phyloP scores from a whole-genome alignment of 2,113 vertebrate genomes.

The Chionodraco myersi region DNA sequence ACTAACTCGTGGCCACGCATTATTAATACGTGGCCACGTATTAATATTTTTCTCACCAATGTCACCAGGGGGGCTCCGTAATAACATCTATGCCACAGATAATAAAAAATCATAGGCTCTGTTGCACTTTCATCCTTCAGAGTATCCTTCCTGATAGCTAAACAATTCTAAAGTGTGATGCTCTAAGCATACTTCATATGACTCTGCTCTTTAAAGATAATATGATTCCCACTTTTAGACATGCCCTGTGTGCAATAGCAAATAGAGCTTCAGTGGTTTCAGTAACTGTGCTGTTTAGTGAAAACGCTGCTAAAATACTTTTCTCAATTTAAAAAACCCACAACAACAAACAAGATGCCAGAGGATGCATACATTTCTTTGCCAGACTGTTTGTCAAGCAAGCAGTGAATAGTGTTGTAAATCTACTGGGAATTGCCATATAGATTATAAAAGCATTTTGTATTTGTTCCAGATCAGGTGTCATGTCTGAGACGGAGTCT shows the following conservation, averaged over 20 bases:
- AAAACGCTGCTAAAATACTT: background rate
- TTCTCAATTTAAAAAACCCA: background rate
- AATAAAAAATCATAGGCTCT: background rate
- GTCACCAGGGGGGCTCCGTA: no score
- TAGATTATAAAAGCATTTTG: no score
- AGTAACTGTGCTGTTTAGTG: background rate
- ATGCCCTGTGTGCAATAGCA: background rate
- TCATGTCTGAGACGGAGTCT: background rate
- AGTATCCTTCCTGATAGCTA: background rate
- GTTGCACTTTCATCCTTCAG: background rate
- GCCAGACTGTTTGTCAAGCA: background rate
- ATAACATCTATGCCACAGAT: background rate
- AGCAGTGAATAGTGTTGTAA: background rate
- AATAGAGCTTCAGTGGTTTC: background rate
- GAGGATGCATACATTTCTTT: no score
- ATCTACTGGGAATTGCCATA: no score
- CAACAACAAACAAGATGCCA: no score
- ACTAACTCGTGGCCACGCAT: no score
- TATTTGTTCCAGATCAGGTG: background rate
- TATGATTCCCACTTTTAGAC: background rate
- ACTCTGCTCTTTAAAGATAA: slow-evolving; percentile 1
- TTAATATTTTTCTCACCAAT: no score
- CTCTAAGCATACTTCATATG: background rate
- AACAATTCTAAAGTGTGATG: background rate
- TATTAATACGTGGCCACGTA: no score